phyloP scores from a whole-genome alignment of 2,888 invertebrate genomes.

The Pedicia rivosa region DNA sequence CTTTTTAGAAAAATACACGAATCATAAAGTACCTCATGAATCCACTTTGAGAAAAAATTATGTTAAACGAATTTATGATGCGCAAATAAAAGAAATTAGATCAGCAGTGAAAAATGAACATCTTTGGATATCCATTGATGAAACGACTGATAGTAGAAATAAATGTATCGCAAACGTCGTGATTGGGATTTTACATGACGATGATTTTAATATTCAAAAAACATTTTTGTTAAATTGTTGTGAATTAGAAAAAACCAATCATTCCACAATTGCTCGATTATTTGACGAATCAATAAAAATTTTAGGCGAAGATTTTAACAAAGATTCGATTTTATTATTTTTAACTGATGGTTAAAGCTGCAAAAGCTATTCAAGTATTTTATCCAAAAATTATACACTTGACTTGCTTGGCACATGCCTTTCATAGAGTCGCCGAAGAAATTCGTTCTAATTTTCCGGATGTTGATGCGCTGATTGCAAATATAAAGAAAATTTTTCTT shows the following conservation, averaged over 20 bases:
- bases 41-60: not conserved
- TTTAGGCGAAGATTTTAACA: conserved; percentile 1
- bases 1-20: not conserved
- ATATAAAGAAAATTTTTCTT: conserved; percentile 18
- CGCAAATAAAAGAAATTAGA: not conserved
- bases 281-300: conserved; percentile 4
- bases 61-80: not conserved
- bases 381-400: conserved; percentile 17
- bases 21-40: not conserved
- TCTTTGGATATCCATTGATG: not conserved
- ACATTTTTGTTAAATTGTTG: not conserved
- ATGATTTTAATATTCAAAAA: not conserved
- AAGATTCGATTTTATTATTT: conserved; percentile 3
- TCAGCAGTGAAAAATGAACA: not conserved
- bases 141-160: not conserved
- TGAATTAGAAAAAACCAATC: conserved; percentile 6
- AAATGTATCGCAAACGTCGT: conserved; percentile 1
- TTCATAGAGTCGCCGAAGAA: conserved; percentile 17
- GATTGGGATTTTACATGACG: not conserved
- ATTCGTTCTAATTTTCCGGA: conserved; percentile 13
- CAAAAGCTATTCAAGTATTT: conserved; percentile 13
- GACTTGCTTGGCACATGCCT: conserved; percentile 19
- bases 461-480: conserved; percentile 16
- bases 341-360: conserved; percentile 14
- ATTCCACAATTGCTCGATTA: not conserved